phyloP scores from a whole-genome alignment of 2,113 vertebrate species.

The Corythaixoides concolor region DNA sequence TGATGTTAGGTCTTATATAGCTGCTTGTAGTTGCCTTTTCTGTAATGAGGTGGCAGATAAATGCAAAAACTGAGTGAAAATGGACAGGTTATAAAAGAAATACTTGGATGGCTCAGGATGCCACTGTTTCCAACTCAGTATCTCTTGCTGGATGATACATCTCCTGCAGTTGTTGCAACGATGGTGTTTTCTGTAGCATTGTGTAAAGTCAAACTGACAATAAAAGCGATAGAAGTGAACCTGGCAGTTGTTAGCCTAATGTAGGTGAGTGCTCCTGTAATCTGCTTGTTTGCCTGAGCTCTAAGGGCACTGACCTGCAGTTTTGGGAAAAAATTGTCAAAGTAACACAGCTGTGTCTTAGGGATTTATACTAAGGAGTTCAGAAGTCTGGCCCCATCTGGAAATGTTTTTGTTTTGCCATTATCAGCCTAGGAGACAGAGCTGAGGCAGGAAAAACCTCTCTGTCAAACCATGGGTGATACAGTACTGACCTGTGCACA shows the following conservation, averaged over 20 bases:
- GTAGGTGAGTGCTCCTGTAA: not conserved
- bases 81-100: not conserved
- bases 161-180: not conserved
- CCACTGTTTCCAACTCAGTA: accelerated
- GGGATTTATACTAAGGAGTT: not conserved
- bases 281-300: not conserved
- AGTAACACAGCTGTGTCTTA: not conserved
- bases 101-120: not conserved
- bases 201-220: not conserved
- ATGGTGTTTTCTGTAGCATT: not conserved
- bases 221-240: not conserved
- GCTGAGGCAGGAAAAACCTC: not conserved
- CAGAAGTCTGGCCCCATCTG: not conserved
- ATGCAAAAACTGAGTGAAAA: not conserved
- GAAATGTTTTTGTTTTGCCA: not conserved
- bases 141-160: not conserved
- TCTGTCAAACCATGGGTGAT: not conserved
- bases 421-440: not conserved
- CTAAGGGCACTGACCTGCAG: not conserved
- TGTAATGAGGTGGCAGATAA: not conserved
- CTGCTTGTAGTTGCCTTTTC: not conserved
- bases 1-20: not conserved
- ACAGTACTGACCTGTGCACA: not conserved
- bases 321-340: not conserved
- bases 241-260: not conserved